phyloP scores from a whole-genome alignment of 1,140 invertebrate species.

The Telenomus remus region DNA sequence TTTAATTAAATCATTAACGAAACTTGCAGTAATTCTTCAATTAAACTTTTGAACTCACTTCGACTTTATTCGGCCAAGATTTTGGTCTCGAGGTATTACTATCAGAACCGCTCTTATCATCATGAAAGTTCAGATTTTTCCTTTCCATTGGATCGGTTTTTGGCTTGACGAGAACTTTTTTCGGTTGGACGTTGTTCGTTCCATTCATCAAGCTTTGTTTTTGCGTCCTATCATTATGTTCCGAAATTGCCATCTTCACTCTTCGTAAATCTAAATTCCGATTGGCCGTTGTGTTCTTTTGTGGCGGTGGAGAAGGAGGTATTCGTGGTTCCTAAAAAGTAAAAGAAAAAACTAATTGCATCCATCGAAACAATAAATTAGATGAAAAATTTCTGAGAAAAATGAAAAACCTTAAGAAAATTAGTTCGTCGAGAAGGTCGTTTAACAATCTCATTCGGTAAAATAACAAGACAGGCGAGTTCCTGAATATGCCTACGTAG shows the following conservation, averaged over 20 bases:
- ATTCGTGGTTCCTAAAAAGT: slow-evolving; percentile 63
- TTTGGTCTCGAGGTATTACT: slow-evolving; percentile 66
- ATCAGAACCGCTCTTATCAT: slow-evolving; percentile 63
- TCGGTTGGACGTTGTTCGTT: slow-evolving; percentile 54
- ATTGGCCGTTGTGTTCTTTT: slow-evolving; percentile 61
- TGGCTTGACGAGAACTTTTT: slow-evolving; percentile 68
- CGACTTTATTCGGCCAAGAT: slow-evolving; percentile 74
- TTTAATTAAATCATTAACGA: too few species aligned
- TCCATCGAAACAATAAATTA: too few species aligned
- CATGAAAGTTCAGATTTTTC: slow-evolving; percentile 63
- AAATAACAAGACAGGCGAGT: slow-evolving; percentile 76
- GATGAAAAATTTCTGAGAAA: neutral
- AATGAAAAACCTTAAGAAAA: slow-evolving; percentile 63
- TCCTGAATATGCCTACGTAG: slow-evolving; percentile 78
- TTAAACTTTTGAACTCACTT: slow-evolving; percentile 56
- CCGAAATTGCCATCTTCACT: slow-evolving; percentile 78
- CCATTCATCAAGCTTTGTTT: slow-evolving; percentile 57
- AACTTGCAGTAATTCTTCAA: too few species aligned
- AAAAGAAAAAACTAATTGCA: too few species aligned
- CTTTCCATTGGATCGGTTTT: slow-evolving; percentile 72
- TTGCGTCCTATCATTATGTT: slow-evolving; percentile 70
- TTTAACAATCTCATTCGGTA: slow-evolving; percentile 70
- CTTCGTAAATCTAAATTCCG: slow-evolving; percentile 77
- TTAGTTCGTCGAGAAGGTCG: slow-evolving; percentile 69
- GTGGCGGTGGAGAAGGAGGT: slow-evolving; percentile 16